Base-by-base conservation (phyloP, 2,113 vertebrate genomes). In the Chloropsis cyanopogon region DNA sequence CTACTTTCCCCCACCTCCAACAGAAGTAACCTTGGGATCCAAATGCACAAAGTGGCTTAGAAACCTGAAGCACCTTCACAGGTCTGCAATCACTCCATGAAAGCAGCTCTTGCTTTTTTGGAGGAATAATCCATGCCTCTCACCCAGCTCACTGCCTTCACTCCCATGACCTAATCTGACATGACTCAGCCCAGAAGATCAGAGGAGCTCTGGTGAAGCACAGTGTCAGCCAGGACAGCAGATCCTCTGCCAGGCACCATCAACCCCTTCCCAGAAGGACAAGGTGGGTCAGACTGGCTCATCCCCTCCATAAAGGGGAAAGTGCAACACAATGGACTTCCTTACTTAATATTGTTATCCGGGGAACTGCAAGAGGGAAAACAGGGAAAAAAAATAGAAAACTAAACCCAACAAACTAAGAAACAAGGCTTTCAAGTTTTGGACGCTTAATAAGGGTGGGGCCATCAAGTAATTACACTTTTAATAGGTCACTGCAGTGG, bases 401-500 rank as follows among this genome's bases (percentile, higher is more conserved):
- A 60, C 12, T 17, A 64, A 71, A 65, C 14, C 20, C 0, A 81
- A 35, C 49, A 78, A 65, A 52, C 57, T 37, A 69, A 93, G 56
- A 96, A 97, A 86, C 37, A 64, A 90, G 77, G 81, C 88, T 90
- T 95, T 96, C 93, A 95, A 95, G 82, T 91, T 94, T 73, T 88
- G 77, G 82, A 82, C 82, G 94, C 92, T 94, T 93, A 85, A 93
- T 82, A 85, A 95, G 96, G 96, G 97, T 95, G 97, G 77, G 52
- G 93, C 84, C 82, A 77, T 83, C 72, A 53, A 65, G 79, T 94
- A 96, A 97, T 97, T 96, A 96, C 96, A 82, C 73, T 94, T 95
- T 96, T 96, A 97, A 96, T 97, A 97, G 95, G 97, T 96, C 96
- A 96, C 56, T 94, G 91, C 91, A 86, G 90, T 95, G 66, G 68